Percentiles rank a stretch among this genome's conserved stretches.
These are phyloP conservation scores for Melanotaenia pygmaea DNA, from an alignment of 2,797 vertebrate species.

Conservation along the genomic window DNA sequence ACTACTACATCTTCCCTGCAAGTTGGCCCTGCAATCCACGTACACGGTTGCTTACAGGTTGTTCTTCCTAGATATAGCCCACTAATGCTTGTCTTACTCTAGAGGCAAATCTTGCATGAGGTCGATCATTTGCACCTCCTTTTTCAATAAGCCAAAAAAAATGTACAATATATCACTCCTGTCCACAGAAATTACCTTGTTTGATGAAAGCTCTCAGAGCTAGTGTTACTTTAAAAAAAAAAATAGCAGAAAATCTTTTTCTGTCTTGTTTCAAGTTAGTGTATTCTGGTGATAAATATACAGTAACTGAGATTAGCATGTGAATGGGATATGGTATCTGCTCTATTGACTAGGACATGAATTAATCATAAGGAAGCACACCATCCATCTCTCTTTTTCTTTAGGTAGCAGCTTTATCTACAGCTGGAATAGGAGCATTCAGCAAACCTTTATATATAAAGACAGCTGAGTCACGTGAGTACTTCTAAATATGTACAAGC, in stretches of 20 bases:
- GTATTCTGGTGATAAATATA: not conserved
- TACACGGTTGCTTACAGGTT: slow-evolving; percentile 8
- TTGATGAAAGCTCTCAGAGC: not conserved
- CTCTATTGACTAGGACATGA: slow-evolving; percentile 25
- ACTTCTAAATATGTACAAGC: slow-evolving; percentile 26
- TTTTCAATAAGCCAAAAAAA: not conserved
- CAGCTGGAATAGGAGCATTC: slow-evolving; percentile 88
- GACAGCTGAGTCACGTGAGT: slow-evolving; percentile 94
- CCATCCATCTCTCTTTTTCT: slow-evolving; percentile 38
- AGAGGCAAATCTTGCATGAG: not conserved
- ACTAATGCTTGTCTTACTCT: not conserved
- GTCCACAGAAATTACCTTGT: not conserved
- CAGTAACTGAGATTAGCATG: slow-evolving; percentile 14
- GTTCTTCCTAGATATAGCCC: not conserved
- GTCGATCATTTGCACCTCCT: not conserved
- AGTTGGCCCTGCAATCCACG: slow-evolving; percentile 6
- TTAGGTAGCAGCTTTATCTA: slow-evolving; percentile 92
- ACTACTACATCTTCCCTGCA: slow-evolving; percentile 42
- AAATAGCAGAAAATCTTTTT: not conserved
- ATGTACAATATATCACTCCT: not conserved
- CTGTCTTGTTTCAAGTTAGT: not conserved
- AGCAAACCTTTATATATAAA: slow-evolving; percentile 92
- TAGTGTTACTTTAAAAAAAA: not conserved
- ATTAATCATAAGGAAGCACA: slow-evolving; percentile 38
- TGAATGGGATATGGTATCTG: slow-evolving; percentile 34